A percentile compares a stretch with the other conserved stretches of the same genome.
These are phyloP conservation scores for Charina bottae DNA, from an alignment of 2,113 vertebrate genomes.

Conservation along the genomic window DNA sequence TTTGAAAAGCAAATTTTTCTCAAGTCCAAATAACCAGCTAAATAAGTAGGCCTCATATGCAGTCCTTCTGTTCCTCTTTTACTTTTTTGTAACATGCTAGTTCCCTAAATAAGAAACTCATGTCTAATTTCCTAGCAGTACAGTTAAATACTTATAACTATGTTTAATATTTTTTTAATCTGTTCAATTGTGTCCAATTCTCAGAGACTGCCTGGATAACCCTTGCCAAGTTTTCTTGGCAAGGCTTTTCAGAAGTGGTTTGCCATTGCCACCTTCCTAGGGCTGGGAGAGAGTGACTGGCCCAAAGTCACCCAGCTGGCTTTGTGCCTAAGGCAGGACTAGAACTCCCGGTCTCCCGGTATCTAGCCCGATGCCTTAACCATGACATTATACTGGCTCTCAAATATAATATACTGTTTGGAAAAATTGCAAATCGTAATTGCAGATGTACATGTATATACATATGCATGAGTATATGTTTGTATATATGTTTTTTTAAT, in stretches of 20 bases:
- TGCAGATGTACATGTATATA: not conserved
- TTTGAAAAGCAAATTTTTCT: not conserved
- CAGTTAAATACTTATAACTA: not conserved
- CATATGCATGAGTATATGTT: not conserved
- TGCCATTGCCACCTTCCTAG: too few relatives aligned
- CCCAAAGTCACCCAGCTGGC: too few relatives aligned
- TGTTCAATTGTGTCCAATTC: too few relatives aligned
- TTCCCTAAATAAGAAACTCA: not conserved
- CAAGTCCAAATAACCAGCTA: constrained; percentile 2
- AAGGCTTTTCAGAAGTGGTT: too few relatives aligned
- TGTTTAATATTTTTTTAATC: not conserved
- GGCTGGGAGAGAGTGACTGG: too few relatives aligned
- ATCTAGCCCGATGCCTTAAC: too few relatives aligned
- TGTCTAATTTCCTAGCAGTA: not conserved
- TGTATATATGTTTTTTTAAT: not conserved
- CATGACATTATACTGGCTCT: too few relatives aligned
- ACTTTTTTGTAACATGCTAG: not conserved
- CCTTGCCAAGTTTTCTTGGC: too few relatives aligned
- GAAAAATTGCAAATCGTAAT: not conserved
- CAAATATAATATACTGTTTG: not conserved
- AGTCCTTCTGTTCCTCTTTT: not conserved
- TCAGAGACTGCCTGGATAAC: too few relatives aligned
- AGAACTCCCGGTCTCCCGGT: too few relatives aligned
- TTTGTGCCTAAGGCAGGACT: too few relatives aligned
- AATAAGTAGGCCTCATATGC: not conserved